Percentiles rank a stretch among this genome's conserved stretches.
Evolutionary conservation across 1,140 invertebrate genomes (phyloP).

Genomic region (Drosophila elegans): DNA sequence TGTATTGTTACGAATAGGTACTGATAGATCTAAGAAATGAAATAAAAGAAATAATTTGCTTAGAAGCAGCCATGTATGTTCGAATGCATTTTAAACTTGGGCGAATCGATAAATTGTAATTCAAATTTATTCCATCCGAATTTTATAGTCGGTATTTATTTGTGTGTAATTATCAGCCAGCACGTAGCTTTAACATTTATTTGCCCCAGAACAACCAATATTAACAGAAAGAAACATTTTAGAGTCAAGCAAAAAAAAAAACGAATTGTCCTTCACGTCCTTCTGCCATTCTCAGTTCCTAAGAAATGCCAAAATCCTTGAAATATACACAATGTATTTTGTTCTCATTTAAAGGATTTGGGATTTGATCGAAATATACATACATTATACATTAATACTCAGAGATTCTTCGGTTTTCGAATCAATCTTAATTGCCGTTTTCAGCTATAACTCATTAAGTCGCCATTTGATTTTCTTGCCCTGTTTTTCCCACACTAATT

Average conservation of each 20-base stretch:
- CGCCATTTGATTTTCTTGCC: constrained; percentile 5
- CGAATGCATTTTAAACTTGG: too few species aligned
- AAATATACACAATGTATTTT: too few species aligned
- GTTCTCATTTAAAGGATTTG: neutral
- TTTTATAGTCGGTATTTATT: neutral
- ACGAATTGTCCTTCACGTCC: neutral
- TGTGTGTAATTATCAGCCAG: neutral
- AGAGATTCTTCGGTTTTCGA: neutral
- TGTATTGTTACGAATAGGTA: too few species aligned
- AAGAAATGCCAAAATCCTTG: neutral
- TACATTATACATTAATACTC: constrained; percentile 5
- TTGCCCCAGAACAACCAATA: neutral
- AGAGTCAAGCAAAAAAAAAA: neutral
- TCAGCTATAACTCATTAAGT: constrained; percentile 8
- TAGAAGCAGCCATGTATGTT: too few species aligned
- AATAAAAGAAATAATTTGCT: too few species aligned
- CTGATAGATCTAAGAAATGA: too few species aligned
- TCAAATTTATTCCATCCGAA: neutral
- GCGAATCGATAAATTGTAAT: neutral
- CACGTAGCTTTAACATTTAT: neutral
- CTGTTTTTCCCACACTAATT: constrained; percentile 28
- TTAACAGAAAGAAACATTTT: neutral
- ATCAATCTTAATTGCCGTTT: constrained; percentile 47
- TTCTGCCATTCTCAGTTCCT: neutral
- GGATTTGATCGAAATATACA: neutral